Evolutionary conservation across 2,113 vertebrate species (phyloP), one percentile per base, ranked within the genome.

Genomic region (Pitta sordida): DNA sequence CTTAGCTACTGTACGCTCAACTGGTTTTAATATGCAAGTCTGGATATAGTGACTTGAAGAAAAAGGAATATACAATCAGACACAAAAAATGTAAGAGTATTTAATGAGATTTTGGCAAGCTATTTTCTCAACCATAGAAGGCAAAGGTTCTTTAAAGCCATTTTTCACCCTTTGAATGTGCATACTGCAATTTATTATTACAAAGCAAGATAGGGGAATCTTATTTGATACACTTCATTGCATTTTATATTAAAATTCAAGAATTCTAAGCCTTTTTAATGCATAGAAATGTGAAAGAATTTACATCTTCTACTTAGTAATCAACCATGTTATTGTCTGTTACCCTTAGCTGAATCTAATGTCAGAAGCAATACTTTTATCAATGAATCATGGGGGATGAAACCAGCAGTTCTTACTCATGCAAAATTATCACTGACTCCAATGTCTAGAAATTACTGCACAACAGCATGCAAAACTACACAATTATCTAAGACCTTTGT

Each of bases 321-420:
- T 97, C 97, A 98, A 92, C 95, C 96, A 97, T 96, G 95, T 97
- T 98, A 98, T 97, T 98, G 88, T 98, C 96, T 97, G 95, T 96
- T 97, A 97, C 93, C 91, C 96, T 97, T 96, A 97, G 95, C 91
- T 96, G 95, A 97, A 94, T 97, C 46, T 91, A 93, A 55, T 97
- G 97, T 98, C 97, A 98, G 95, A 97, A 98, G 90, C 87, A 97
- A 97, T 97, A 96, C 80, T 90, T 86, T 88, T 75, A 92, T 94
- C 96, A 96, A 94, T 97, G 96, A 96, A 88, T 97, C 97, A 97
- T 2, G 23, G 64, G 82, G 83, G 78, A 70, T 68, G 49, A 91
- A 94, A 90, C 18, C 63, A 93, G 76, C 55, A 89, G 43, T 14
- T 89, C 58, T 86, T 34, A 75, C 83, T 90, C 67, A 44, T 41